Conservation (phyloP, 2,888 invertebrate species). For the Tanytarsus gracilentus region DNA sequence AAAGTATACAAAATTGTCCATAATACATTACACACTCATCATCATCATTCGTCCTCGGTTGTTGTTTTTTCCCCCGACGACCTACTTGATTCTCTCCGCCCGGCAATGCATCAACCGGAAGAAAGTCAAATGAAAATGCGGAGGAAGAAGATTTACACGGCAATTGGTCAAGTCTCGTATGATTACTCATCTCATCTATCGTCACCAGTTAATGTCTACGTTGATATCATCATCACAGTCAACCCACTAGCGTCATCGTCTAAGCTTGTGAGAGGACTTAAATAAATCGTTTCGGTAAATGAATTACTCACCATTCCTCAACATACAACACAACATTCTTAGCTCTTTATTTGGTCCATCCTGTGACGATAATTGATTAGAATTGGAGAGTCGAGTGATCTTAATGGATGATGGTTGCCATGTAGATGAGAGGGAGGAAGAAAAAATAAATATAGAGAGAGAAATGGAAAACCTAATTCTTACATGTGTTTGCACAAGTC, state of each 20-base stretch:
- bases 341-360: not conserved
- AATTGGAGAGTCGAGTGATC: conserved; percentile 1
- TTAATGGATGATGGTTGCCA: not conserved
- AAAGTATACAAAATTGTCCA: conserved; percentile 18
- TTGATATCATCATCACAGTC: conserved; percentile 10
- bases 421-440: not conserved
- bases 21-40: conserved; percentile 24
- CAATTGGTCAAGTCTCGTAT: conserved; percentile 23
- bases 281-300: not conserved
- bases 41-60: not conserved
- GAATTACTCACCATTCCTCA: not conserved
- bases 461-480: conserved; percentile 3
- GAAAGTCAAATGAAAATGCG: not conserved
- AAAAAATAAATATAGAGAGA: not conserved
- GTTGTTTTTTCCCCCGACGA: not conserved
- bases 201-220: not conserved
- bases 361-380: conserved; percentile 24
- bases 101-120: not conserved
- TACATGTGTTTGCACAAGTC: not conserved
- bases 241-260: too few relatives aligned
- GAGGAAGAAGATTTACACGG: conserved; percentile 18
- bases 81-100: not conserved
- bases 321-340: not conserved
- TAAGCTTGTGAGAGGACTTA: not conserved
- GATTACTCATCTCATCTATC: conserved; percentile 25